Percentiles rank a stretch among this genome's conserved stretches.
These are phyloP conservation scores for Dallia pectoralis DNA, from an alignment of 2,797 vertebrate genomes.

Conservation along the genomic window DNA sequence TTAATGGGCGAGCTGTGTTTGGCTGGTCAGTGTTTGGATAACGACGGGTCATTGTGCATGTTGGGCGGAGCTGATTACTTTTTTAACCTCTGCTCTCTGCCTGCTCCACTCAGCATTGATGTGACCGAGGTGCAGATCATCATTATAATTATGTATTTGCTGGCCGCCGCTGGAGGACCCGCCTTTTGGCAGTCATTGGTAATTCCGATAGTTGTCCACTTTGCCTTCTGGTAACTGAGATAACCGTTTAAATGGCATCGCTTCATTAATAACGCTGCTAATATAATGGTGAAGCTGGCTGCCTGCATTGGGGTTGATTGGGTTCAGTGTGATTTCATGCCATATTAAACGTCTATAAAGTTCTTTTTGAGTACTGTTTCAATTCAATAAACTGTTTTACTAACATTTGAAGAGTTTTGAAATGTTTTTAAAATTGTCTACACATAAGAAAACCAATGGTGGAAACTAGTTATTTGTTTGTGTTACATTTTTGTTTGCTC, in stretches of 20 bases:
- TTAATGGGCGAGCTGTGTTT: not conserved
- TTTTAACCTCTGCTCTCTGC: slow-evolving; percentile 73
- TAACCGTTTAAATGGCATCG: slow-evolving; percentile 16
- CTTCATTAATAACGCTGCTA: not conserved
- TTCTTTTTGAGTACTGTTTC: not conserved
- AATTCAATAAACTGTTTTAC: not conserved
- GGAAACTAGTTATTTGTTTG: not conserved
- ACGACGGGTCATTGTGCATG: slow-evolving; percentile 59
- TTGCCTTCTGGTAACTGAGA: slow-evolving; percentile 17
- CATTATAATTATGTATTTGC: slow-evolving; percentile 98
- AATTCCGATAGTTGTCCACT: slow-evolving; percentile 74
- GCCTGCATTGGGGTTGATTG: not conserved
- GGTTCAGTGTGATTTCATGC: not conserved
- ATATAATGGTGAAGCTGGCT: slow-evolving; percentile 3
- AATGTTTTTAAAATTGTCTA: too few relatives aligned
- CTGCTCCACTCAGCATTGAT: slow-evolving; percentile 93
- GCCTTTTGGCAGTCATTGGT: slow-evolving; percentile 98
- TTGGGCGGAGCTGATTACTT: slow-evolving; percentile 9
- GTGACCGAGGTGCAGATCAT: slow-evolving; percentile 99
- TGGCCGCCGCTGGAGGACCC: slow-evolving; percentile 97
- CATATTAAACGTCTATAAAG: not conserved
- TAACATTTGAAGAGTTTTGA: not conserved
- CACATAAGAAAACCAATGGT: not conserved
- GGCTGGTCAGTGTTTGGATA: slow-evolving; percentile 14
- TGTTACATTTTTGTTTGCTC: not conserved